Conservation (phyloP, 2,113 vertebrate genomes). For the Ameiurus melas region DNA sequence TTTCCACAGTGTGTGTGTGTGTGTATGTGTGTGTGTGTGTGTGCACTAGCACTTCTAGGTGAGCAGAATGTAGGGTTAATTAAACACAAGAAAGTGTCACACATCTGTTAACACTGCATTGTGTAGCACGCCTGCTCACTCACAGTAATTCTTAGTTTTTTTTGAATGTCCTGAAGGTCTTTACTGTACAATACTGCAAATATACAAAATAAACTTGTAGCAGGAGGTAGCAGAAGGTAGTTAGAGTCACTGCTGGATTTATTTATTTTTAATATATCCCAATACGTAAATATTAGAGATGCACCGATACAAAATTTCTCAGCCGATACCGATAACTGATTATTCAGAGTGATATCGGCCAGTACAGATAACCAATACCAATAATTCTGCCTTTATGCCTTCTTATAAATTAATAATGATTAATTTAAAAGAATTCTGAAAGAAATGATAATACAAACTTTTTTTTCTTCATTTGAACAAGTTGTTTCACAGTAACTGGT, state of each 20-base stretch:
- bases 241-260: not conserved
- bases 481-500: too few species aligned
- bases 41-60: constrained; percentile 29
- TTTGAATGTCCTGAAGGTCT: not conserved
- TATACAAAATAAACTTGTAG: not conserved
- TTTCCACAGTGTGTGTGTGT: not conserved
- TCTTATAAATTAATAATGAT: too few species aligned
- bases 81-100: constrained; percentile 33
- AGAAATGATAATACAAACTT: too few species aligned
- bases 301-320: too few species aligned
- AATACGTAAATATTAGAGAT: not conserved
- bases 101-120: constrained; percentile 3
- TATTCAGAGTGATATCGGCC: too few species aligned
- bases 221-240: not conserved
- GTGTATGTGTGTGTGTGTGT: not conserved
- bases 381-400: too few species aligned
- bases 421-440: too few species aligned
- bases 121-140: not conserved
- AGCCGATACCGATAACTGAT: too few species aligned
- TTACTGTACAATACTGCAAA: not conserved
- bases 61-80: constrained; percentile 39
- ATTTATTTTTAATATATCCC: not conserved
- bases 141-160: not conserved
- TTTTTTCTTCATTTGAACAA: too few species aligned
- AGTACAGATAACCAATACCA: too few species aligned